Evolutionary conservation across 1,140 invertebrate species (phyloP).

Genomic region (Drosophila sucinea): DNA sequence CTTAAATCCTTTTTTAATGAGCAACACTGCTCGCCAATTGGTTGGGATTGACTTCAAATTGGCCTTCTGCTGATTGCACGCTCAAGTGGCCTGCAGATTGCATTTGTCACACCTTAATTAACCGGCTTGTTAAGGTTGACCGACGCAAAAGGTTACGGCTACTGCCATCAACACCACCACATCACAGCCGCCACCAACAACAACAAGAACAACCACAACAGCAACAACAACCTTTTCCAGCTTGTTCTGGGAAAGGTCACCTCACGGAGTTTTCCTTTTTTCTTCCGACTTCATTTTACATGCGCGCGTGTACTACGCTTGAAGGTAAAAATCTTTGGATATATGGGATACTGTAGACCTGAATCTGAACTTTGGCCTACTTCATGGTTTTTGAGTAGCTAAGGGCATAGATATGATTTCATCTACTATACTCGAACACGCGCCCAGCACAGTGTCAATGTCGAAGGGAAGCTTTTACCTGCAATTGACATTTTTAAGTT

Average conservation of each 20-base stretch:
- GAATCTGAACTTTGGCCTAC: slow-evolving; percentile 45
- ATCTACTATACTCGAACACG: background rate
- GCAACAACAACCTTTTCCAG: slow-evolving; percentile 1
- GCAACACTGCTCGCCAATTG: slow-evolving; percentile 18
- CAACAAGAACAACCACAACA: background rate
- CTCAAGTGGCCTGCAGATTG: slow-evolving; percentile 48
- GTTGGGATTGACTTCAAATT: slow-evolving; percentile 28
- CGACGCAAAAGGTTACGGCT: slow-evolving; percentile 49
- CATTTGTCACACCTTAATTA: slow-evolving; percentile 73
- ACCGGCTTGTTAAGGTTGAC: slow-evolving; percentile 24
- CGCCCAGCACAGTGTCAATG: no score
- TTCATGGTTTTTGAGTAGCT: slow-evolving; percentile 7
- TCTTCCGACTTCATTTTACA: background rate
- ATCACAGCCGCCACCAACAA: background rate
- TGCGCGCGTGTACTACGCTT: slow-evolving; percentile 3
- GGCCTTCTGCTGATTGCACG: slow-evolving; percentile 61
- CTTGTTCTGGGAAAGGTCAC: slow-evolving; percentile 3
- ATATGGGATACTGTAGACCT: background rate
- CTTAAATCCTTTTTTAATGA: slow-evolving; percentile 54
- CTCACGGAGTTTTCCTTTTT: background rate
- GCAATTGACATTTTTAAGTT: no score
- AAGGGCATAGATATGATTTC: slow-evolving; percentile 7
- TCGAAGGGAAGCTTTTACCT: no score
- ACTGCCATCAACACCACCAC: no score
- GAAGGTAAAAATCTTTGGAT: slow-evolving; percentile 21